Conservation (phyloP, 2,797 vertebrate genomes). For the Acanthopagrus latus region DNA sequence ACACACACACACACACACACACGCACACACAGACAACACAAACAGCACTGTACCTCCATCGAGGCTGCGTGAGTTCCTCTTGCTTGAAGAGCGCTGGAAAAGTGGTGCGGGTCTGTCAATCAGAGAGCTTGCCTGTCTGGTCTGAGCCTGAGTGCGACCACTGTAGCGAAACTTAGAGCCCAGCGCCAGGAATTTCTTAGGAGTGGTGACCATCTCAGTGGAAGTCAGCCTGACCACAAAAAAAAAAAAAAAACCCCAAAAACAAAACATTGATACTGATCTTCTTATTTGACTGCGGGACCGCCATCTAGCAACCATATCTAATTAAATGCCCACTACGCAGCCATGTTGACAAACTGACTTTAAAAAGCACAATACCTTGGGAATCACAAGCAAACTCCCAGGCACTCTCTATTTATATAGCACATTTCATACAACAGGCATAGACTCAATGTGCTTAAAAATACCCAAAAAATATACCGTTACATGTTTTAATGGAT, state of each 20-base stretch:
- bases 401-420: no score
- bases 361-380: not conserved
- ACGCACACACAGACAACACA: not conserved
- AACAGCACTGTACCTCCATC: constrained; percentile 90
- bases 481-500: no score
- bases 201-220: constrained; percentile 94
- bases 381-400: not conserved
- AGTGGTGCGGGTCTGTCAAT: constrained; percentile 95
- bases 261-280: not conserved
- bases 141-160: constrained; percentile 96
- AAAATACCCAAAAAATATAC: no score
- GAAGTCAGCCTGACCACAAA: constrained; percentile 89
- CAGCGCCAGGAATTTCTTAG: constrained; percentile 93
- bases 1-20: not conserved
- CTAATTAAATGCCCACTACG: not conserved
- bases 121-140: constrained; percentile 94
- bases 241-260: no score
- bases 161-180: constrained; percentile 99
- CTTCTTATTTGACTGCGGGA: not conserved
- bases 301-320: not conserved
- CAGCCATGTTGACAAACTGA: not conserved
- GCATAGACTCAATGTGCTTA: no score
- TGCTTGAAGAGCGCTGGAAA: constrained; percentile 95
- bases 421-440: no score
- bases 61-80: constrained; percentile 93